These are phyloP conservation scores for Napeogenes inachia DNA, from an alignment of 2,888 invertebrate species.

Conservation along the genomic window DNA sequence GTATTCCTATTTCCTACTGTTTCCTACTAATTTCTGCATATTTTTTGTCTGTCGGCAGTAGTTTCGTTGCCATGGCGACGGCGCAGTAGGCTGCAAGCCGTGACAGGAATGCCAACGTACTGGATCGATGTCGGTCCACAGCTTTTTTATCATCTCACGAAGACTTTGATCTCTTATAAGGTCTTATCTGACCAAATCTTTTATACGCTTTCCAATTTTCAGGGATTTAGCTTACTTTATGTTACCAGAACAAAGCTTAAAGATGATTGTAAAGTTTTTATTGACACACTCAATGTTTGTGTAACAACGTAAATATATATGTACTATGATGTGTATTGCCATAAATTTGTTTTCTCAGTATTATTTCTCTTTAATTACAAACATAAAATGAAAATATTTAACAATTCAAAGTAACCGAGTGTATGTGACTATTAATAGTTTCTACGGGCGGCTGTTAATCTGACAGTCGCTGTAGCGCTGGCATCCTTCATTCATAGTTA, in stretches of 20 bases:
- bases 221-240: slow-evolving; percentile 15
- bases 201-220: slow-evolving; percentile 19
- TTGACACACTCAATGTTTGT: too few relatives aligned
- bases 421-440: too few relatives aligned
- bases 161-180: slow-evolving; percentile 34
- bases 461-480: too few relatives aligned
- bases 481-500: too few relatives aligned
- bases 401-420: too few relatives aligned
- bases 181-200: slow-evolving; percentile 26
- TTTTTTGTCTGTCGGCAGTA: slow-evolving; percentile 15
- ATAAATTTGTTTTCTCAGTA: too few relatives aligned
- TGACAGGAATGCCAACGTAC: slow-evolving; percentile 66
- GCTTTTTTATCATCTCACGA: slow-evolving; percentile 37
- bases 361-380: too few relatives aligned
- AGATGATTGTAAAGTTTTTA: background rate
- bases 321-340: background rate
- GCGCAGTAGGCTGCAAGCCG: slow-evolving; percentile 66
- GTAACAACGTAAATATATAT: background rate
- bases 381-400: too few relatives aligned
- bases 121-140: slow-evolving; percentile 56
- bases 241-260: background rate
- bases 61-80: slow-evolving; percentile 59
- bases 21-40: background rate
- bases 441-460: too few relatives aligned
- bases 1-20: background rate